Conservation (phyloP, 2,113 vertebrate species). For the Eidolon helvum region DNA sequence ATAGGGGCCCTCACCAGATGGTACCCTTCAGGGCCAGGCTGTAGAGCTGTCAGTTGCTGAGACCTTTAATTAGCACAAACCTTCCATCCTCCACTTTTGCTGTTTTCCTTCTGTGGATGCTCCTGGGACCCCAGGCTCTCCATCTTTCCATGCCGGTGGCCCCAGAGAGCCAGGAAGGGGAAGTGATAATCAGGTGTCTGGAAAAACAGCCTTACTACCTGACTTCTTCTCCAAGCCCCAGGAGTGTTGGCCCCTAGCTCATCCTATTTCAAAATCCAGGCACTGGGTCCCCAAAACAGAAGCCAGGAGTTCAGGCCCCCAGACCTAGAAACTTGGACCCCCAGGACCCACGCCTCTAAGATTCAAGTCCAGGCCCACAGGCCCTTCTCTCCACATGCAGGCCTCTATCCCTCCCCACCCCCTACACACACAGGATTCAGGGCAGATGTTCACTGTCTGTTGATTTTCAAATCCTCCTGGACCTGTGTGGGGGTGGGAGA, state of each 20-base stretch:
- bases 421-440: not conserved
- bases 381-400: not conserved
- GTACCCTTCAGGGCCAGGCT: not conserved
- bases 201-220: slow-evolving; percentile 62
- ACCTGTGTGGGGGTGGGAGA: not conserved
- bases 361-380: not conserved
- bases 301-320: not conserved
- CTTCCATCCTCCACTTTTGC: slow-evolving; percentile 25
- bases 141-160: slow-evolving; percentile 35
- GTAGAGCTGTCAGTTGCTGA: slow-evolving; percentile 29
- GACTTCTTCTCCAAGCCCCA: slow-evolving; percentile 37
- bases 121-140: slow-evolving; percentile 53
- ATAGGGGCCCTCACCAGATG: slow-evolving; percentile 45
- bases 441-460: slow-evolving; percentile 46
- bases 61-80: slow-evolving; percentile 64
- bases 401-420: not conserved
- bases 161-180: slow-evolving; percentile 60
- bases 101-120: slow-evolving; percentile 55
- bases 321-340: not conserved
- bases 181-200: slow-evolving; percentile 32
- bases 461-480: slow-evolving; percentile 65
- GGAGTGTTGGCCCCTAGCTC: not conserved
- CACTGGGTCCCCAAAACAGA: not conserved
- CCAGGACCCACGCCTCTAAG: not conserved
- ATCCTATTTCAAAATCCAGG: not conserved